Conservation (phyloP, 1,140 invertebrate species). For the Orchestia grillus region DNA sequence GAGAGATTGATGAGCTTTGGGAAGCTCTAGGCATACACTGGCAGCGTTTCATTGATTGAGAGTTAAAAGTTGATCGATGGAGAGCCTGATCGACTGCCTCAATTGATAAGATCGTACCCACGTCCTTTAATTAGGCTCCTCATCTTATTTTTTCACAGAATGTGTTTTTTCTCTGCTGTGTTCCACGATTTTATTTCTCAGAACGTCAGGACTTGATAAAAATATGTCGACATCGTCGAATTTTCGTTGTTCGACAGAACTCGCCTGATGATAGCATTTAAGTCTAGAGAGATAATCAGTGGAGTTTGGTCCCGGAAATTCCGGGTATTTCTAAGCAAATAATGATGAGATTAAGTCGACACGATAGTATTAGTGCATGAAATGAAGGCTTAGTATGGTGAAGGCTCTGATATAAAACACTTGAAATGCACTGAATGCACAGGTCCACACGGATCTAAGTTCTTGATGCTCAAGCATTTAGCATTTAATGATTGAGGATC, state of each 20-base stretch:
- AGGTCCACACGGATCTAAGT: not conserved
- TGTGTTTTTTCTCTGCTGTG: not conserved
- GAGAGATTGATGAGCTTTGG: constrained; percentile 18
- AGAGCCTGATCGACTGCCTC: constrained; percentile 1
- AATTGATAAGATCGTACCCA: not conserved
- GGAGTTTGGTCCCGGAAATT: not conserved
- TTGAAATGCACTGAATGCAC: not conserved
- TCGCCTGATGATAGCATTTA: not conserved
- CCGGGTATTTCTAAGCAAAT: not conserved
- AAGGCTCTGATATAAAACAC: not conserved
- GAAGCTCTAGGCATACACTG: not conserved
- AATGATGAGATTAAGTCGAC: not conserved
- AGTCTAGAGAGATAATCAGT: not conserved
- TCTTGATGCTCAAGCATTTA: no score
- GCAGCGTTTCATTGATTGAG: constrained; percentile 18
- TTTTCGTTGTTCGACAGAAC: not conserved
- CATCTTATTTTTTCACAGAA: not conserved
- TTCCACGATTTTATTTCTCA: not conserved
- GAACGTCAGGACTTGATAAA: not conserved
- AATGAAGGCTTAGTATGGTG: not conserved
- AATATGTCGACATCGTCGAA: not conserved
- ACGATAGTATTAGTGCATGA: not conserved
- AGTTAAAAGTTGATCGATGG: constrained; percentile 38
- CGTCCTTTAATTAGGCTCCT: not conserved
- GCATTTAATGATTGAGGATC: no score